Base-by-base conservation (phyloP, 2,797 vertebrate genomes). In the Sciurus vulgaris region DNA sequence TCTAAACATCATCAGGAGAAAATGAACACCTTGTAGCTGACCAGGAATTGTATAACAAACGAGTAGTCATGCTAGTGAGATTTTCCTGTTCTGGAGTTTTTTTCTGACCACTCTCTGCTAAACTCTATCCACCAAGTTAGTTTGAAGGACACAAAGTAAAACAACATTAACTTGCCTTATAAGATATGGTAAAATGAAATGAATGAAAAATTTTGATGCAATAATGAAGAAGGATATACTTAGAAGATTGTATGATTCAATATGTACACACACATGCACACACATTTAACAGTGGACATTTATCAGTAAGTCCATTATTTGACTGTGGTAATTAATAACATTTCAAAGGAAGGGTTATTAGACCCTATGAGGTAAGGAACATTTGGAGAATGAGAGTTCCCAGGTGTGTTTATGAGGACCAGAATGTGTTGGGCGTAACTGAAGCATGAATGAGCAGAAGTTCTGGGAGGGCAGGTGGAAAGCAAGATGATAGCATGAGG, bases 391-490 rank as follows among this genome's bases (percentile, higher is more conserved):
- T 33, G 47, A 35, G 20, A 33, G 47, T 47, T 7, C 17, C 5
- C 12, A 35, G 1, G 18, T 26, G 15, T n/a, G 20, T 41, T 22
- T 51, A 51, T 4, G 20, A 22, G 7, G 26, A 17, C 49, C 70
- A 30, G 12, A 9, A 67, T 38, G 30, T 49, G 14, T n/a, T 51
- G 26, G 33, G 4, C 1, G 2, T 79, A 47, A 2, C 15, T 14
- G 7, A 14, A 76, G 2, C 11, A 61, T 0, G 1, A 1, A 35
- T 4, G 10, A 22, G 5, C 30, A n/a, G 7, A 70, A 30, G 6
- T 18, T 8, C 12, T 13, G 5, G 18, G 47, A 9, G 3, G 3
- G 63, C 24, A 51, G 8, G 33, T n/a, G 7, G 33, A 41, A 81
- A 77, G 2, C 6, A 63, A n/a, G 35, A 63, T 47, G 17, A 7